Evolutionary conservation across 2,888 invertebrate species (phyloP).

Genomic region (Tetranychus piercei): DNA sequence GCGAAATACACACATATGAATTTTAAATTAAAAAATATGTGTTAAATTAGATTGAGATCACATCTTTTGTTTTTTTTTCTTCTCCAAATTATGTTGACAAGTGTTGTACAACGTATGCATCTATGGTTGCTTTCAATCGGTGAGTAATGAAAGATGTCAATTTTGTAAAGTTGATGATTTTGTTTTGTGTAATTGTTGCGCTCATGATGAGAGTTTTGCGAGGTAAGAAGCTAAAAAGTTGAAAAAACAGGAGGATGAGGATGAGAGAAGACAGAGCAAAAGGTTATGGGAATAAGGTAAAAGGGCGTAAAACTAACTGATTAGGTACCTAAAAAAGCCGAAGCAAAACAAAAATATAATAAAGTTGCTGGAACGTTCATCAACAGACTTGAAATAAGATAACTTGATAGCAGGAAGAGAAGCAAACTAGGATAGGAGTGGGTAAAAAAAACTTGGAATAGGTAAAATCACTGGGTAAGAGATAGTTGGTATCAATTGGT

Average conservation of each 20-base stretch:
- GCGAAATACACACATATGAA: no score
- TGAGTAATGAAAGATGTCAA: no score
- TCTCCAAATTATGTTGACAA: no score
- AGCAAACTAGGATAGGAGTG: neutral
- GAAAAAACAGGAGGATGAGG: neutral
- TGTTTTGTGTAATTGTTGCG: neutral
- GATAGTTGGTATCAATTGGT: neutral
- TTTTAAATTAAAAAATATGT: no score
- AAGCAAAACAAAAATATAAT: neutral
- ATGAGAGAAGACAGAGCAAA: neutral
- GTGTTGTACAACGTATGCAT: no score
- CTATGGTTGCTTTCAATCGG: no score
- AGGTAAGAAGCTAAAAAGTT: neutral
- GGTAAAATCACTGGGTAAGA: neutral
- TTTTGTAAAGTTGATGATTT: no score
- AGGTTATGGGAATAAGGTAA: neutral
- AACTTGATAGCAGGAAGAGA: conserved; percentile 5
- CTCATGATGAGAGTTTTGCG: neutral
- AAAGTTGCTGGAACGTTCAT: neutral
- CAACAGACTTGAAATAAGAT: neutral
- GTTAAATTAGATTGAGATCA: no score
- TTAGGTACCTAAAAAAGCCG: neutral
- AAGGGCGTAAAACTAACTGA: neutral
- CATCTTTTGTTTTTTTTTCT: no score
- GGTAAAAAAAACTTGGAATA: neutral